These are phyloP conservation scores for Cryptocephalus primarius DNA, from an alignment of 2,888 invertebrate species.

Conservation along the genomic window DNA sequence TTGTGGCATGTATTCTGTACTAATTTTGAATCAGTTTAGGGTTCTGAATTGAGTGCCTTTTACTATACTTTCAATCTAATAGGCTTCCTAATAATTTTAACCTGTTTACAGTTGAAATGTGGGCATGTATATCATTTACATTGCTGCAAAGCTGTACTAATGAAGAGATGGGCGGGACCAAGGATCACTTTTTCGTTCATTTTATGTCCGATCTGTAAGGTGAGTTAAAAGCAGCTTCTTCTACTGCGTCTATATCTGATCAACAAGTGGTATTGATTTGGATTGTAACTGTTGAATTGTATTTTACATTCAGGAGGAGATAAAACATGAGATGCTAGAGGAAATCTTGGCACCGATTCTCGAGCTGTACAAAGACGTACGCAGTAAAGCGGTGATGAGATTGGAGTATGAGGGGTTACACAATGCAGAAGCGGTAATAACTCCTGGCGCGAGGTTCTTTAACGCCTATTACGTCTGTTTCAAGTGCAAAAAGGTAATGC, in stretches of 20 bases:
- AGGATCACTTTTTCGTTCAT: slow-evolving; percentile 94
- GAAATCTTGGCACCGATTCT: slow-evolving; percentile 73
- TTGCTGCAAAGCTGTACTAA: slow-evolving; percentile 76
- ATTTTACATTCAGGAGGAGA: slow-evolving; percentile 55
- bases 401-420: slow-evolving; percentile 91
- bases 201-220: slow-evolving; percentile 94
- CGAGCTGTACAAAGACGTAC: slow-evolving; percentile 78
- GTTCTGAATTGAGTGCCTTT: too few relatives aligned
- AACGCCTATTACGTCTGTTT: slow-evolving; percentile 95
- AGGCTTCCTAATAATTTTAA: too few relatives aligned
- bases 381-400: slow-evolving; percentile 87
- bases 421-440: slow-evolving; percentile 55
- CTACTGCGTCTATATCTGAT: background rate
- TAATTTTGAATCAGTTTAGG: too few relatives aligned
- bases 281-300: background rate
- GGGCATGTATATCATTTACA: slow-evolving; percentile 94
- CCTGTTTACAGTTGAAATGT: slow-evolving; percentile 59
- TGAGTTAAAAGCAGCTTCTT: slow-evolving; percentile 31
- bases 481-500: slow-evolving; percentile 73
- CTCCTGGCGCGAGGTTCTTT: slow-evolving; percentile 55
- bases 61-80: too few relatives aligned
- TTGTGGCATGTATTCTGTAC: too few relatives aligned
- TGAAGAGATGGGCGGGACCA: slow-evolving; percentile 87
- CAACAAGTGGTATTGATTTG: background rate
- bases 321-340: slow-evolving; percentile 69